Evolutionary conservation across 2,888 invertebrate genomes (phyloP).

Genomic region (Agapostemon virescens): DNA sequence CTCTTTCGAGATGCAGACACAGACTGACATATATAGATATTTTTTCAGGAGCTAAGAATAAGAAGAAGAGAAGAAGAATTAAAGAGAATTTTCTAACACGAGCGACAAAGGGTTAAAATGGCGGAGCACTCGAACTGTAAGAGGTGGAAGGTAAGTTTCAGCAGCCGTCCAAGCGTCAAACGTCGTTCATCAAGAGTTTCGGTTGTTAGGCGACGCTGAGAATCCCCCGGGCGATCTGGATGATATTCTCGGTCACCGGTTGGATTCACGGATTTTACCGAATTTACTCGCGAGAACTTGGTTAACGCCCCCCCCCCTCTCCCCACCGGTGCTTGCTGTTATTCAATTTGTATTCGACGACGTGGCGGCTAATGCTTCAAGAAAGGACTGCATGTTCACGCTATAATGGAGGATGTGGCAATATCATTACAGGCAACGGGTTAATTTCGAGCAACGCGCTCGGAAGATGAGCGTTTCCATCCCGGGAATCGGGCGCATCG

Average conservation of each 20-base stretch:
- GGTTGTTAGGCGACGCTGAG: background rate
- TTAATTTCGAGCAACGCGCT: constrained; percentile 52
- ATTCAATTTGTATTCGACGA: constrained; percentile 64
- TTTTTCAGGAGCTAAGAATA: no score
- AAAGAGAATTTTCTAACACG: no score
- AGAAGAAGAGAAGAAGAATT: no score
- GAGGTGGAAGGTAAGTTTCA: constrained; percentile 3
- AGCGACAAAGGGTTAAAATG: background rate
- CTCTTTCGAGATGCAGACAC: no score
- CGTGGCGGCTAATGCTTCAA: constrained; percentile 55
- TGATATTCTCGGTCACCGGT: constrained; percentile 17
- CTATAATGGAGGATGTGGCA: constrained; percentile 49
- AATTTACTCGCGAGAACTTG: constrained; percentile 53
- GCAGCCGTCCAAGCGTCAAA: constrained; percentile 14
- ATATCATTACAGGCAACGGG: constrained; percentile 56
- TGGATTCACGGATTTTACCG: constrained; percentile 52
- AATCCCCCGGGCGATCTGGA: background rate
- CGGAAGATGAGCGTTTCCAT: constrained; percentile 48
- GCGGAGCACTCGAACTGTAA: background rate
- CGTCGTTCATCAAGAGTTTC: constrained; percentile 32
- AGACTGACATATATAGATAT: no score
- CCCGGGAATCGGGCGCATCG: constrained; percentile 28
- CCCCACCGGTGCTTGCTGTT: constrained; percentile 31
- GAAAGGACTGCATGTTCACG: constrained; percentile 43
- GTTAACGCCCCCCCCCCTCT: constrained; percentile 41